Conservation (phyloP, 2,888 invertebrate genomes). For the Coelinius sp. region DNA sequence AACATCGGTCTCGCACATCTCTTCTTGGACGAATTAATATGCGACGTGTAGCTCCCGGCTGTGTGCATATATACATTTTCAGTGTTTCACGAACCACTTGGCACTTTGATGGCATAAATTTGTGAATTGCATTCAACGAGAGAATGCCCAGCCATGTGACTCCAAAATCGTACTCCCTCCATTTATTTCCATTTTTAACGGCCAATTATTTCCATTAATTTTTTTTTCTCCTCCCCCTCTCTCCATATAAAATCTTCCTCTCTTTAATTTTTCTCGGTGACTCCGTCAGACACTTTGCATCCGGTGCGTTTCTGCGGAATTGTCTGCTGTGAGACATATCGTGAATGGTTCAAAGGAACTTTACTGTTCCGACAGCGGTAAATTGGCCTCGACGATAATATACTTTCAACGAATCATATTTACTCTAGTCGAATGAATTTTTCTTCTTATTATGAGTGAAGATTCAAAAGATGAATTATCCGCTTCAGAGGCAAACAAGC, state of each 20-base stretch:
- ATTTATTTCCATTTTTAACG: constrained; percentile 5
- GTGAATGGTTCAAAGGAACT: constrained; percentile 16
- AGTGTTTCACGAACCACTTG: constrained; percentile 44
- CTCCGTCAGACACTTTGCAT: background rate
- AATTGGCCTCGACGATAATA: constrained; percentile 20
- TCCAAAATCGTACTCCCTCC: background rate
- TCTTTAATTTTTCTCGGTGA: background rate
- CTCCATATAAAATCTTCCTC: background rate
- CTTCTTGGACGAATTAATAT: constrained; percentile 44
- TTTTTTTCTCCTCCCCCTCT: background rate
- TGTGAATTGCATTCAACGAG: constrained; percentile 18
- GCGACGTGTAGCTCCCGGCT: constrained; percentile 34
- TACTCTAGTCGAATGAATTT: constrained; percentile 6
- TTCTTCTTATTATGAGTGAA: background rate
- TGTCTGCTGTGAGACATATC: constrained; percentile 12
- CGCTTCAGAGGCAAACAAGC: background rate
- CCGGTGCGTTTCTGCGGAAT: constrained; percentile 2
- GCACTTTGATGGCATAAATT: constrained; percentile 49
- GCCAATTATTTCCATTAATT: too few species aligned
- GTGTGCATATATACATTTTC: background rate
- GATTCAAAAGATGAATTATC: background rate
- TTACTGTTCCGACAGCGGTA: constrained; percentile 22
- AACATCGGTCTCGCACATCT: constrained; percentile 22
- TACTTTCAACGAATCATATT: constrained; percentile 15
- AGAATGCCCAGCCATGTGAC: constrained; percentile 17